These are phyloP conservation scores for Cheirogaleus medius DNA, from an alignment of 2,113 vertebrate species.

Conservation along the genomic window DNA sequence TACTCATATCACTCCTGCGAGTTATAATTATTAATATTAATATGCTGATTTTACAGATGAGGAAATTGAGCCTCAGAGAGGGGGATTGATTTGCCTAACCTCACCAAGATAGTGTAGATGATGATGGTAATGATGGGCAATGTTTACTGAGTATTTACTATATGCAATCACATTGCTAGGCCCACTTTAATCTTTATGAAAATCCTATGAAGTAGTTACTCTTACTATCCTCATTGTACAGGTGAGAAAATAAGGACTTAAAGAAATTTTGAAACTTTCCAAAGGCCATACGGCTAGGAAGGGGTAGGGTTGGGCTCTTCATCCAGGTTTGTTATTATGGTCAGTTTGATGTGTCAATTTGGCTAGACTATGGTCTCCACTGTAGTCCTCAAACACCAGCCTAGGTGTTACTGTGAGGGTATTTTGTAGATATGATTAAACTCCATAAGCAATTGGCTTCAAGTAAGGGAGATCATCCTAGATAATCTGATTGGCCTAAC, in stretches of 20 bases:
- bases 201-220: background rate
- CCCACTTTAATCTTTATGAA: background rate
- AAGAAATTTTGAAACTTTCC: background rate
- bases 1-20: background rate
- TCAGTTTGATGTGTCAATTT: background rate
- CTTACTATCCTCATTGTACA: background rate
- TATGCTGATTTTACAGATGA: background rate
- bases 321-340: background rate
- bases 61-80: background rate
- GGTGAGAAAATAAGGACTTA: background rate
- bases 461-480: background rate
- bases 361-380: background rate
- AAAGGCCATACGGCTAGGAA: background rate
- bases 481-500: background rate
- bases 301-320: background rate
- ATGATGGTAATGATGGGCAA: background rate
- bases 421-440: slow-evolving; percentile 37
- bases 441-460: background rate
- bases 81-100: background rate
- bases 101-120: background rate
- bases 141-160: background rate
- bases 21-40: background rate
- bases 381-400: background rate
- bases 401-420: background rate
- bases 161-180: background rate